phyloP scores from a whole-genome alignment of 2,888 invertebrate species.

The Onchidella celtica region DNA sequence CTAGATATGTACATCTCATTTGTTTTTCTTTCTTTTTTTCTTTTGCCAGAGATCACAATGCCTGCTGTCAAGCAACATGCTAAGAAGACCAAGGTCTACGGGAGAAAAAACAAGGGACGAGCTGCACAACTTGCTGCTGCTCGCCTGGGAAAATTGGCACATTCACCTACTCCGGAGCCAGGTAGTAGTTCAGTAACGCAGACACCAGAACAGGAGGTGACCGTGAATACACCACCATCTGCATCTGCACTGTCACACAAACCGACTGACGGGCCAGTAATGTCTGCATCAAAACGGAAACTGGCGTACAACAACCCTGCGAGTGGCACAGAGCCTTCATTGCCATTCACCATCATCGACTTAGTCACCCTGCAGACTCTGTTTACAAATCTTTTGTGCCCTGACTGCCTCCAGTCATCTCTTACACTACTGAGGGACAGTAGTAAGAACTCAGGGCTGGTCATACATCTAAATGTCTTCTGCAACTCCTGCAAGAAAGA shows the following conservation, averaged over 20 bases:
- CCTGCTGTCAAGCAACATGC: neutral
- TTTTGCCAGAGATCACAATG: neutral
- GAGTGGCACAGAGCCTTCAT: neutral
- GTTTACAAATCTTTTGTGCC: constrained; percentile 7
- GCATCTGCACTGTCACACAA: neutral
- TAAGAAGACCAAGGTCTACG: neutral
- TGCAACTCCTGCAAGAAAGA: neutral
- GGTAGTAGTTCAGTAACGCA: neutral
- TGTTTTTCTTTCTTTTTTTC: neutral
- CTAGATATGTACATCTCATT: neutral
- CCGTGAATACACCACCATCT: neutral
- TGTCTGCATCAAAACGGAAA: constrained; percentile 12
- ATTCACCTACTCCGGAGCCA: neutral
- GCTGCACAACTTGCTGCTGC: neutral
- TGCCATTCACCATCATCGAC: constrained; percentile 3
- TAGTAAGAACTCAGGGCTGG: constrained; percentile 1
- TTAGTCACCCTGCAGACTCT: neutral
- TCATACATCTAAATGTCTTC: neutral
- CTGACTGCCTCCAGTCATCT: constrained; percentile 1
- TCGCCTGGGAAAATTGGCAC: neutral
- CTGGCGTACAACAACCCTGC: neutral
- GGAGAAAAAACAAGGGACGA: constrained; percentile 8
- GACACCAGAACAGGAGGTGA: neutral
- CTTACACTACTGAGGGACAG: constrained; percentile 1
- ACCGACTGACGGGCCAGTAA: neutral